Evolutionary conservation across 2,888 invertebrate genomes (phyloP), one percentile per base, ranked within the genome.

Genomic region (Dermolepida albohirtum): DNA sequence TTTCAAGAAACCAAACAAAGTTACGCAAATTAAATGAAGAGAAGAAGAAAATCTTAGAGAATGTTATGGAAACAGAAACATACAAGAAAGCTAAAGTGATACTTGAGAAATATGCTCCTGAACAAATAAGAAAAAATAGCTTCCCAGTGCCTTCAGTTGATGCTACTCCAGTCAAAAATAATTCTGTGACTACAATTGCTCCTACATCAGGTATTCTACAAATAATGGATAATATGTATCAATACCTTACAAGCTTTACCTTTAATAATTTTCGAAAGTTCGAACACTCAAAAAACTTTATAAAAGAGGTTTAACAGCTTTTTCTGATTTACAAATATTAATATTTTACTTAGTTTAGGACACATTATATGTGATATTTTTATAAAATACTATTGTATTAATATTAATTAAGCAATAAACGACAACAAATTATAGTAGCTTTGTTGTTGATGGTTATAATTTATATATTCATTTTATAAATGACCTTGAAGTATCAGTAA

Each of bases 61-160:
- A 95, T 80, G 97, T 99, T 39, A 97, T 95, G 91, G 97, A 98
- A 79, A 98, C 92, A 41, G 98, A 98, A 84, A 98, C 97, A 0
- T 99, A 97, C 81, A 98, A 98, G 86, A 93, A 89, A 55, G 96
- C 96, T 5, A 94, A 93, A 82, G 91, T 92, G 81, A 94, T 97
- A 74, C 84, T 97, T 67, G 92, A 95, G 82, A 94, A 93, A 81
- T 96, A 91, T 85, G 96, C 90, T 69, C 90, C 90, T 17, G 89
- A 89, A 73, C 86, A 87, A 74, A 78, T 87, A 14, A 78, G 78
- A 72, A 81, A 82, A 77, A 70, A 59, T 14, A 54, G 34, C 57
- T 62, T 59, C 41, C 27, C 65, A 64, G 67, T 65, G 64, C 54
- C 67, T 67, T 66, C 62, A 59, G 43, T 10, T 59, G 69, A 69